A percentile compares a stretch with the other conserved stretches of the same genome.
Evolutionary conservation across 2,113 vertebrate species (phyloP).

Genomic region (Rhineura floridana): DNA sequence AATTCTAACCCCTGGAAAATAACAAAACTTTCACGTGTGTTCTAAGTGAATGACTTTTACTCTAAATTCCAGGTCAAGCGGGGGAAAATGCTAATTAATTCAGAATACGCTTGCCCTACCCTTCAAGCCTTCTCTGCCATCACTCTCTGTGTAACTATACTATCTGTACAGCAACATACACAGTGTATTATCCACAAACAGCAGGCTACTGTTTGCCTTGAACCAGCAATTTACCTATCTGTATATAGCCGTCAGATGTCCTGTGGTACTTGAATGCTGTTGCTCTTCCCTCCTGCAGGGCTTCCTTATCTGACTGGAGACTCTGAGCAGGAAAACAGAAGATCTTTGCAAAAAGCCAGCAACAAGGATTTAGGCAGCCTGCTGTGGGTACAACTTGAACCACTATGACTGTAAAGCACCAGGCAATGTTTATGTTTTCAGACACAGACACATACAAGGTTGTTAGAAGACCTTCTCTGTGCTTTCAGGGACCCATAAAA

Average conservation of each 20-base stretch:
- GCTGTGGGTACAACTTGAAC: constrained; percentile 1
- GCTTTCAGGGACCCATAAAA: constrained; percentile 9
- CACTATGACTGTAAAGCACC: neutral
- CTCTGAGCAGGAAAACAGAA: constrained; percentile 77
- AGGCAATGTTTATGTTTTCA: neutral
- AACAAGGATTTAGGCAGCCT: neutral
- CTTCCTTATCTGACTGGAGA: constrained; percentile 93
- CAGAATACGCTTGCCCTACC: neutral
- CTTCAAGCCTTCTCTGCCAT: neutral
- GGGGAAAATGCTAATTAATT: neutral
- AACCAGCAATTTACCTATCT: constrained; percentile 83
- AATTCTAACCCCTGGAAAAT: neutral
- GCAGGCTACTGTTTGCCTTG: neutral
- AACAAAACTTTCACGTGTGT: neutral
- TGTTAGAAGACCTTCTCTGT: neutral
- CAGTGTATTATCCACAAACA: constrained; percentile 3
- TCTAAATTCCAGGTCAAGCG: constrained; percentile 17
- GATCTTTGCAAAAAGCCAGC: neutral
- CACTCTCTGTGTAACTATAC: neutral
- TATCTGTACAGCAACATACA: neutral
- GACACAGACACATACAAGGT: neutral
- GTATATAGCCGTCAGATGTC: constrained; percentile 91
- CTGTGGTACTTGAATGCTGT: constrained; percentile 85
- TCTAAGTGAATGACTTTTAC: neutral
- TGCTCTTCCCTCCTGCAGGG: constrained; percentile 88